Evolutionary conservation across 2,797 vertebrate species (phyloP).

Genomic region (Spheniscus humboldti): DNA sequence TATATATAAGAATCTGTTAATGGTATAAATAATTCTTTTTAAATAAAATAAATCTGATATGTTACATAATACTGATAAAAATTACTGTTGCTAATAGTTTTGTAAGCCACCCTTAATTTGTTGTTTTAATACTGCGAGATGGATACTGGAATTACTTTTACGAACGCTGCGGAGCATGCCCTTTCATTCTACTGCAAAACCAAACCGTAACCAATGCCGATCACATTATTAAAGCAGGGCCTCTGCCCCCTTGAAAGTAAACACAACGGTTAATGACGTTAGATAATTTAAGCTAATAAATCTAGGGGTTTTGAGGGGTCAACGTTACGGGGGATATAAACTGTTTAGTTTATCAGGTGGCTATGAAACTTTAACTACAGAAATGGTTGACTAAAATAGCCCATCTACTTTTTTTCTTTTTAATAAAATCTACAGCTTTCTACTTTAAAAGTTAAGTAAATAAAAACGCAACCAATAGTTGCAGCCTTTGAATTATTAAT

Average conservation of each 20-base stretch:
- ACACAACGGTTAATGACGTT: conserved; percentile 17
- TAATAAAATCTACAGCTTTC: conserved; percentile 66
- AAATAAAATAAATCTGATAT: conserved; percentile 88
- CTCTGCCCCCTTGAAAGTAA: conserved; percentile 18
- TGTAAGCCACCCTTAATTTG: conserved; percentile 68
- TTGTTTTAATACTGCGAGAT: conserved; percentile 44
- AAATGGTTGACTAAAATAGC: conserved; percentile 68
- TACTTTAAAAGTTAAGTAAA: conserved; percentile 71
- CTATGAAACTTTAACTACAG: conserved; percentile 64
- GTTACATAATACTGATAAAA: conserved; percentile 84
- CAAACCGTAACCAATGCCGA: not conserved
- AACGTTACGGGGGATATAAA: not conserved
- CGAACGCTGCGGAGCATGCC: not conserved
- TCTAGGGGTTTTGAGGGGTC: not conserved
- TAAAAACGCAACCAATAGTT: conserved; percentile 63
- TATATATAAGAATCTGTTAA: conserved; percentile 84
- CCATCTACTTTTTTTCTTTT: conserved; percentile 59
- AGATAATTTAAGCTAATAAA: not conserved
- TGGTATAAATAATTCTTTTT: conserved; percentile 85
- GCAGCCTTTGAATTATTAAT: conserved; percentile 62
- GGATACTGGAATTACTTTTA: conserved; percentile 21
- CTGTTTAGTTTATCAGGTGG: conserved; percentile 56
- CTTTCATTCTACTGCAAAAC: not conserved
- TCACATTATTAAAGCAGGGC: not conserved
- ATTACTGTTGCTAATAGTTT: conserved; percentile 67